Percentiles rank a stretch among this genome's conserved stretches.
phyloP scores from a whole-genome alignment of 2,888 invertebrate genomes.

The Mythimna pallens region DNA sequence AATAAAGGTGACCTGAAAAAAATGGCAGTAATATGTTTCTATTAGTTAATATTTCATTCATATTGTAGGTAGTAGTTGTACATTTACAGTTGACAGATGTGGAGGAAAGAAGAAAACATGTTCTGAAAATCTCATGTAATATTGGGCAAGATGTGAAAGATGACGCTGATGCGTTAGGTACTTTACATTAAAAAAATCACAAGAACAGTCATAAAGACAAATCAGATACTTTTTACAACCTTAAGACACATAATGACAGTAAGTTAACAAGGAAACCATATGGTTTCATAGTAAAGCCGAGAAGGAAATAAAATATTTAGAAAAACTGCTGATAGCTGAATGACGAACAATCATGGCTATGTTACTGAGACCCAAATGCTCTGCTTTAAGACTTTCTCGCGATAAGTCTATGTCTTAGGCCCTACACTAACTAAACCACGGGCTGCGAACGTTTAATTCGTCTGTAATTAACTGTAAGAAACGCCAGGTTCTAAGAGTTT shows the following conservation, averaged over 20 bases:
- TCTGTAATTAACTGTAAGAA: constrained; percentile 83
- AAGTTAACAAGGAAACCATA: background rate
- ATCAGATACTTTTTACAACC: too few relatives aligned
- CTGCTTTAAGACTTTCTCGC: background rate
- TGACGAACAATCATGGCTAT: background rate
- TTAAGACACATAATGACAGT: background rate
- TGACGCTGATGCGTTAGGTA: background rate
- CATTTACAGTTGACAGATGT: too few relatives aligned
- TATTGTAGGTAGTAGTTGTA: too few relatives aligned
- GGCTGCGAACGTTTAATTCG: constrained; percentile 86
- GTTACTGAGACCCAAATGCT: background rate
- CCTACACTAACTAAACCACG: constrained; percentile 35
- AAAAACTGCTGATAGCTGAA: background rate
- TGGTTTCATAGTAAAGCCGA: background rate
- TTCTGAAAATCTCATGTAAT: too few relatives aligned
- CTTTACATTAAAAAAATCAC: too few relatives aligned
- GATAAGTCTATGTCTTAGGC: constrained; percentile 28
- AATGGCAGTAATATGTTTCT: too few relatives aligned
- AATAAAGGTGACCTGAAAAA: too few relatives aligned
- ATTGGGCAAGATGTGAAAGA: background rate
- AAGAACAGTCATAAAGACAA: too few relatives aligned
- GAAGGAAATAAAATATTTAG: too few relatives aligned
- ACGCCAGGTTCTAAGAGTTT: constrained; percentile 75
- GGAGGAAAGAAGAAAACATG: too few relatives aligned
- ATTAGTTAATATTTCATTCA: too few relatives aligned